Base-by-base conservation (phyloP, 2,888 invertebrate species). In the Teleogryllus oceanicus region DNA sequence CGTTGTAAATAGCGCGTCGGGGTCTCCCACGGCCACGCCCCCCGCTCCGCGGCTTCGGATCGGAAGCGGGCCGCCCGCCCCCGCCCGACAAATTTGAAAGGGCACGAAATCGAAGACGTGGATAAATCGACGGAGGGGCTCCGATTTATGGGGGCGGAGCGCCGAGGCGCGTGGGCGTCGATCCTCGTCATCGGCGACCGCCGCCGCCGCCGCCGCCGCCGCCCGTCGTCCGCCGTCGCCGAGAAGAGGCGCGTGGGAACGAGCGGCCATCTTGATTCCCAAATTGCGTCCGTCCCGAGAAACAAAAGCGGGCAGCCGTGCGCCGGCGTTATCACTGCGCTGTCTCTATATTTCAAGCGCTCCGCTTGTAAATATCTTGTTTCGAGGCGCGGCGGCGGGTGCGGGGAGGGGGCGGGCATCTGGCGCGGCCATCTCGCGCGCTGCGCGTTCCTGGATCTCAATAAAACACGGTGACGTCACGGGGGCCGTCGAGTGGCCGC, bases 261-360 rank as follows among this genome's bases (percentile, higher is more conserved):
- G 62, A 18, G 62, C 62, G 16, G 62, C 62, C 62, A 62, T 62
- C 62, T 62, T 62, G 62, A 62, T 62, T 62, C 62, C 62, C 62
- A 62, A 62, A 62, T 62, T 62, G 62, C 62, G 62, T n/a, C 62
- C 62, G 62, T 62, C 16, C 62, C 13, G 16, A 62, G 62, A 62
- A 62, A 62, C 62, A 62, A 62, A 62, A 62, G 62, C 62, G n/a
- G 13, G 62, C 62, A n/a, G 62, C 62, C 62, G 62, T n/a, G 62
- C 62, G 62, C 62, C 62, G 62, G 62, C 62, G 62, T 62, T 62
- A 62, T 62, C 62, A 62, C 62, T n/a, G n/a, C 62, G 62, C 62
- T 62, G 62, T 62, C 62, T 62, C 62, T 62, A 62, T 62, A 62
- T 62, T 62, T 62, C 62, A 62, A 62, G 62, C n/a, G 62, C 62